Percentiles rank a stretch among this genome's conserved stretches.
phyloP scores from a whole-genome alignment of 2,113 vertebrate species.

The Panthera uncia region DNA sequence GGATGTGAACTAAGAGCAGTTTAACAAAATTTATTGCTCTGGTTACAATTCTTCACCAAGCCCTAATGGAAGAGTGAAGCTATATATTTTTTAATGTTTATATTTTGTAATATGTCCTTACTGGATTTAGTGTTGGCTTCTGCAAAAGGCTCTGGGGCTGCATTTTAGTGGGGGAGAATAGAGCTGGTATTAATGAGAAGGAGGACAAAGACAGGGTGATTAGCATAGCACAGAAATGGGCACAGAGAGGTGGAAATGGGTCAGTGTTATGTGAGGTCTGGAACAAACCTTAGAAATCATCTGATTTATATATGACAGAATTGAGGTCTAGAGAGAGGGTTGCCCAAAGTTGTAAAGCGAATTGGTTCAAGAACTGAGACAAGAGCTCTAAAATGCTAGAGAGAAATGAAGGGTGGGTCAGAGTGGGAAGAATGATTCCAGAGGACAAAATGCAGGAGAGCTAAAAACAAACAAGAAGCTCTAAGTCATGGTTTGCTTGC shows the following conservation, averaged over 20 bases:
- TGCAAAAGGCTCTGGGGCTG: neutral
- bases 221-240: neutral
- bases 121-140: neutral
- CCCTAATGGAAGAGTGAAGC: neutral
- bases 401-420: neutral
- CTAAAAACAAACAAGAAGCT: neutral
- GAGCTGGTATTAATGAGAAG: neutral
- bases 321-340: neutral
- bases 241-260: neutral
- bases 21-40: neutral
- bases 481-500: neutral
- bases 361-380: neutral
- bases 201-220: neutral
- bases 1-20: neutral
- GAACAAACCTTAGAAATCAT: neutral
- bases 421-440: neutral
- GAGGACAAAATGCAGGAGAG: neutral
- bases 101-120: neutral
- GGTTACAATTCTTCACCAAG: neutral
- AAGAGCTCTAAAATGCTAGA: neutral
- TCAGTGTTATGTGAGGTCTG: neutral
- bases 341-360: neutral
- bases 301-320: neutral
- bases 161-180: neutral
- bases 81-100: neutral